phyloP scores from a whole-genome alignment of 2,797 vertebrate genomes.

The Miichthys miiuy region DNA sequence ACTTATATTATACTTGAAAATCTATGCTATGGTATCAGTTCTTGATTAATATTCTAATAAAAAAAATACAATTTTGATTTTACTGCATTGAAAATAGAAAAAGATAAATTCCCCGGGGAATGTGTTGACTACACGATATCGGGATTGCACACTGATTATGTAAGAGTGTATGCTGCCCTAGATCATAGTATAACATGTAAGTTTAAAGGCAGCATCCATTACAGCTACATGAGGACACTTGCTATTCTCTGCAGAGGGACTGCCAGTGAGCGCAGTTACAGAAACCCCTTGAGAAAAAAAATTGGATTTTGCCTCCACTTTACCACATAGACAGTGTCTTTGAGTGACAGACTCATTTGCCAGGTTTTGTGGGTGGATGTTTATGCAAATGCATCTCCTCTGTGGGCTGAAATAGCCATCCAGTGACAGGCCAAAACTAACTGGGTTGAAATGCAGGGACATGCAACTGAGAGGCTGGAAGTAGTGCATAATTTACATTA shows the following conservation, averaged over 20 bases:
- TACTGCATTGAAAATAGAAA: neutral
- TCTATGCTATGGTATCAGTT: neutral
- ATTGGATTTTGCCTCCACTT: constrained; percentile 75
- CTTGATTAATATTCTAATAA: constrained; percentile 3
- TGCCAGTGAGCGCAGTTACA: constrained; percentile 60
- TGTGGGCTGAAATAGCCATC: constrained; percentile 82
- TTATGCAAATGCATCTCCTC: constrained; percentile 85
- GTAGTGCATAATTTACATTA: constrained; percentile 71
- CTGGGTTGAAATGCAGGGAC: constrained; percentile 74
- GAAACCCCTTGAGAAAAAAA: constrained; percentile 64
- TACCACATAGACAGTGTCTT: constrained; percentile 78
- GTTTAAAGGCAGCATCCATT: constrained; percentile 66
- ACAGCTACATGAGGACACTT: constrained; percentile 63
- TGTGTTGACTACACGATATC: neutral
- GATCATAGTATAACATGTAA: constrained; percentile 49
- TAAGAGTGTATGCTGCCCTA: constrained; percentile 38
- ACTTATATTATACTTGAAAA: constrained; percentile 6
- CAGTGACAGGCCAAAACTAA: constrained; percentile 81
- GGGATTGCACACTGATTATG: constrained; percentile 25
- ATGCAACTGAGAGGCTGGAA: constrained; percentile 70
- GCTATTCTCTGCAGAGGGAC: constrained; percentile 55
- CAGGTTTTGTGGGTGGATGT: constrained; percentile 84
- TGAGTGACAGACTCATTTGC: constrained; percentile 87
- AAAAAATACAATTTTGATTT: neutral
- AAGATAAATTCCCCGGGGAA: neutral